Conservation (phyloP, 2,113 vertebrate genomes). For the Plestiodon gilberti region DNA sequence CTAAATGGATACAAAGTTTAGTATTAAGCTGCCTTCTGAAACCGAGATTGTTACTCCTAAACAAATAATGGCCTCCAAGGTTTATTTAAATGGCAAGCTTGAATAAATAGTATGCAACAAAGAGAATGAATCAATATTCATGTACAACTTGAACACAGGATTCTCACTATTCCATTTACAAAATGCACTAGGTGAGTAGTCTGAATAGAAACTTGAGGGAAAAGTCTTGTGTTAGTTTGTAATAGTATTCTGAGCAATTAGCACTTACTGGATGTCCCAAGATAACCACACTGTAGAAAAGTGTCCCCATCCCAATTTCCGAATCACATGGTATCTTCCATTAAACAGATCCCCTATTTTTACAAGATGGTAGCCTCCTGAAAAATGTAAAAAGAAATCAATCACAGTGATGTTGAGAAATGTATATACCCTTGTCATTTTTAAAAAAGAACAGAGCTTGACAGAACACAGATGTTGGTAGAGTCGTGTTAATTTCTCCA, state of each 20-base stretch:
- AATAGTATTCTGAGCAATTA: neutral
- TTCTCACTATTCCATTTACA: neutral
- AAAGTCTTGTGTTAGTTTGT: neutral
- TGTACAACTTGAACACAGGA: neutral
- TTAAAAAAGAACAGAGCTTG: neutral
- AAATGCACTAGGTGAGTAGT: neutral
- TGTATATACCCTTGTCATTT: neutral
- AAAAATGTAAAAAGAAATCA: conserved; percentile 41
- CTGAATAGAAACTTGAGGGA: neutral
- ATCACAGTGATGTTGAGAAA: neutral
- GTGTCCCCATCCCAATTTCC: conserved; percentile 98
- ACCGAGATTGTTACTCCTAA: neutral
- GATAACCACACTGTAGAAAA: conserved; percentile 98
- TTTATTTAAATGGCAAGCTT: neutral
- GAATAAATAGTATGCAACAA: neutral
- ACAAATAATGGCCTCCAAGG: neutral
- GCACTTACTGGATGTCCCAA: conserved; percentile 97
- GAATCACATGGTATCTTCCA: conserved; percentile 93
- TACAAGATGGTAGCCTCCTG: conserved; percentile 96
- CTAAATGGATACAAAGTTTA: conserved; percentile 68
- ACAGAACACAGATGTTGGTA: neutral
- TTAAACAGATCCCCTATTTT: conserved; percentile 96
- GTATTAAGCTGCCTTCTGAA: conserved; percentile 1
- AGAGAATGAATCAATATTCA: neutral
- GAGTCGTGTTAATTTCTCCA: neutral